Base-by-base conservation (phyloP, 2,888 invertebrate genomes). In the Theodoxus fluviatilis region DNA sequence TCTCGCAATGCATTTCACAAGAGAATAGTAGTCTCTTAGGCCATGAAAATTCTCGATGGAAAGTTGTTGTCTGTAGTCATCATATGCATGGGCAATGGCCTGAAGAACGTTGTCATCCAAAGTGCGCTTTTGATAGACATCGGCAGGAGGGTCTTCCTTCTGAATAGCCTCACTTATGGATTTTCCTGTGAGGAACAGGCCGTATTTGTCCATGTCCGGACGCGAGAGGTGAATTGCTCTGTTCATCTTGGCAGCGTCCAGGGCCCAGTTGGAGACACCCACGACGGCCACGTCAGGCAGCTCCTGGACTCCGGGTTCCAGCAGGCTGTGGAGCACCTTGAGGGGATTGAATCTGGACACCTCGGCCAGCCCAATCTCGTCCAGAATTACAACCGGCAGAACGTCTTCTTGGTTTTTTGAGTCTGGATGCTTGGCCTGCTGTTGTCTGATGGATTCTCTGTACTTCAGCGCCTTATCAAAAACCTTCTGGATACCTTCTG, bases 161-260 rank as follows among this genome's bases (percentile, higher is more conserved):
- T n/a, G n/a, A n/a, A n/a, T 52, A n/a, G 38, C 35, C 40, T 55
- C 52, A 38, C 71, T 43, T 28, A 71, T 73, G 25, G 71, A 52
- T 18, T 52, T 22, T 47, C 61, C 64, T 33, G 68, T 74, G 15
- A 64, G 28, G 35, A 47, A 22, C 18, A 72, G 67, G 35, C 71
- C 72, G 3, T 67, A n/a, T n/a, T 31, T 63, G 71, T 37, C 52
- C 47, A 70, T 38, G 40, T 72, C 72, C 25, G 72, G 72, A 37
- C 70, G 31, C 9, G 72, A 70, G 1, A 74, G 40, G 37, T 66
- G 71, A 28, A 74, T 73, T n/a, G 65, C 76, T 55, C 76, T 49
- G 57, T 76, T 76, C 76, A 76, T 76, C 67, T 76, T 76, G 2
- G 76, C 76, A 33, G 76, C 70, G 69, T 76, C 76, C 7, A 75